A percentile compares a stretch with the other conserved stretches of the same genome.
Conservation (phyloP, 2,888 invertebrate genomes). For the Graphium colonna region DNA sequence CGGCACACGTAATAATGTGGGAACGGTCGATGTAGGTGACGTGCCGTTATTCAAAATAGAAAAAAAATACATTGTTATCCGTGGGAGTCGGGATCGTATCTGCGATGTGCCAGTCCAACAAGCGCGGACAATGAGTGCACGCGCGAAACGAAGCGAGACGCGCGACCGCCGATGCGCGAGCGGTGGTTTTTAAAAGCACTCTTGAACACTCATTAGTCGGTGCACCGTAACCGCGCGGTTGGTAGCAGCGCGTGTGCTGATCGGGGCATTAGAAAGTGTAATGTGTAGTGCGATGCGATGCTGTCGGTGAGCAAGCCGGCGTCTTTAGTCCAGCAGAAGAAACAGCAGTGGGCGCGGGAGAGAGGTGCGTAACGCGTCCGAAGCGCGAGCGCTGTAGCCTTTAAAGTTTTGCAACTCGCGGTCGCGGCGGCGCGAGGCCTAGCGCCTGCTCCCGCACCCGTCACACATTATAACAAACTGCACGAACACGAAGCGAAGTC, state of each 20-base stretch:
- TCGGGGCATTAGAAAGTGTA: constrained; percentile 74
- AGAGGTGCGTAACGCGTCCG: constrained; percentile 82
- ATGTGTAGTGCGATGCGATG: constrained; percentile 71
- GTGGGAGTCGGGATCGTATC: constrained; percentile 40
- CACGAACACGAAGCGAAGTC: constrained; percentile 24
- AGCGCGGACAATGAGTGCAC: constrained; percentile 68
- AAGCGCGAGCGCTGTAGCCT: constrained; percentile 4
- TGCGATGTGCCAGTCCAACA: constrained; percentile 48
- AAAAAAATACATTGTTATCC: constrained; percentile 37
- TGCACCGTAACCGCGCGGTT: constrained; percentile 69
- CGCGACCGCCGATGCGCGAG: constrained; percentile 57
- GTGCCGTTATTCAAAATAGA: constrained; percentile 40
- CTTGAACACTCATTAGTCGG: constrained; percentile 63
- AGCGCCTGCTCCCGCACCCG: constrained; percentile 4
- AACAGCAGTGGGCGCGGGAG: constrained; percentile 95
- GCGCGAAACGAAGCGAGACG: constrained; percentile 69
- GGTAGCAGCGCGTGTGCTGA: constrained; percentile 65
- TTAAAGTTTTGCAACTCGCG: constrained; percentile 8
- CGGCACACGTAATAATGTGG: constrained; percentile 26
- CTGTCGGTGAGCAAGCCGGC: constrained; percentile 74
- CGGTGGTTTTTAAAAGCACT: constrained; percentile 66
- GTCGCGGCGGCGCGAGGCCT: constrained; percentile 1
- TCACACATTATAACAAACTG: constrained; percentile 20
- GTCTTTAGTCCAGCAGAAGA: constrained; percentile 92
- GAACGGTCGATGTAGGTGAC: constrained; percentile 32